Conservation (phyloP, 2,888 invertebrate species). For the Trichacis sp. region DNA sequence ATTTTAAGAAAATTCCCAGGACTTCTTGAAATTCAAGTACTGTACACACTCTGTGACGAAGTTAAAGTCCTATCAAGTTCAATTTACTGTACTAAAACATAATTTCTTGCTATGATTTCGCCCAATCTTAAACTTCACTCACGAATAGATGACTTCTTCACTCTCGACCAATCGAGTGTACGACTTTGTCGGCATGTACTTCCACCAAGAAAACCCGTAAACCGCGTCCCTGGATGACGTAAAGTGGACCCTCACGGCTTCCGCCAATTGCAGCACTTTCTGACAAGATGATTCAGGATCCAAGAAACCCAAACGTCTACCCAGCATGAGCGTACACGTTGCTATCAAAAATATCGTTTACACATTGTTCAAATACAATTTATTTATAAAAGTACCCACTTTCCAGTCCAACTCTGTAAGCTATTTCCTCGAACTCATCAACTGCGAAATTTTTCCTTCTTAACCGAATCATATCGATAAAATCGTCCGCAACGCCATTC, state of each 20-base stretch:
- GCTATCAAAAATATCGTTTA: slow-evolving; percentile 67
- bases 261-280: slow-evolving; percentile 75
- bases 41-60: no score
- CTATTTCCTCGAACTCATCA: slow-evolving; percentile 78
- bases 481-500: slow-evolving; percentile 82
- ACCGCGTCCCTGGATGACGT: slow-evolving; percentile 84
- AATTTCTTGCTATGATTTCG: background rate
- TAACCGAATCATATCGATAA: slow-evolving; percentile 76
- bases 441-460: slow-evolving; percentile 66
- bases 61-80: no score
- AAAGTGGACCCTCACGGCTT: slow-evolving; percentile 84
- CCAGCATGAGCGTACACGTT: slow-evolving; percentile 83
- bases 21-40: no score
- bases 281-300: slow-evolving; percentile 71
- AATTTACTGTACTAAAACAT: no score
- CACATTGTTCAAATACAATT: background rate
- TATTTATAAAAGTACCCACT: slow-evolving; percentile 70
- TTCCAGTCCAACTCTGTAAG: slow-evolving; percentile 85
- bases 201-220: slow-evolving; percentile 87
- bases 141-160: slow-evolving; percentile 86
- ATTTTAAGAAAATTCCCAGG: no score
- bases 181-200: slow-evolving; percentile 79
- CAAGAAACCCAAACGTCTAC: slow-evolving; percentile 82
- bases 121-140: slow-evolving; percentile 59
- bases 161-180: slow-evolving; percentile 79